Percentiles rank a stretch among this genome's conserved stretches.
These are phyloP conservation scores for Notothenia coriiceps DNA, from an alignment of 2,113 vertebrate species.

Conservation along the genomic window DNA sequence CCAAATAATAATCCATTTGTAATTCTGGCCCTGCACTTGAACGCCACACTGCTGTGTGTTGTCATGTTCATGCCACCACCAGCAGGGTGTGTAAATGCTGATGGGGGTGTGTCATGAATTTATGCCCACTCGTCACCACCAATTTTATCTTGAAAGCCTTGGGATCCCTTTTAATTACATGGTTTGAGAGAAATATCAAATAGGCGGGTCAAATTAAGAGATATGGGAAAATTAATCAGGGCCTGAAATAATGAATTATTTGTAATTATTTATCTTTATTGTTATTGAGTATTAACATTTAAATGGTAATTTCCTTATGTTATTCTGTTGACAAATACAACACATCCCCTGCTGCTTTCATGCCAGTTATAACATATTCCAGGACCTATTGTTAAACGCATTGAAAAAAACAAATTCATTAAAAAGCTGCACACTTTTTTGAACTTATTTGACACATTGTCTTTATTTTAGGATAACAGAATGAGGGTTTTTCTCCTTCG, in stretches of 20 bases:
- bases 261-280: too few species aligned
- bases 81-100: not conserved
- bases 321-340: not conserved
- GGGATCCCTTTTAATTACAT: not conserved
- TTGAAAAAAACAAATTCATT: too few species aligned
- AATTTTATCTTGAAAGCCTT: not conserved
- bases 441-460: conserved; percentile 18
- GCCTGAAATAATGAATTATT: not conserved
- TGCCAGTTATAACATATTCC: not conserved
- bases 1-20: conserved; percentile 9
- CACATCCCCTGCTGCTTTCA: not conserved
- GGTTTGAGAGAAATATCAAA: not conserved
- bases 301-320: not conserved
- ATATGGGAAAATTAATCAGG: not conserved
- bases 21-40: not conserved
- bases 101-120: not conserved
- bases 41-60: not conserved
- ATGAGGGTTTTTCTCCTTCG: not conserved
- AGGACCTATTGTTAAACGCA: not conserved
- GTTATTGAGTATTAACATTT: not conserved
- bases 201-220: not conserved
- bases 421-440: too few species aligned
- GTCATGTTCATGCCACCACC: not conserved
- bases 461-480: not conserved
- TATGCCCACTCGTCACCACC: not conserved